phyloP scores from a whole-genome alignment of 2,797 vertebrate genomes.

The Champsocephalus gunnari region DNA sequence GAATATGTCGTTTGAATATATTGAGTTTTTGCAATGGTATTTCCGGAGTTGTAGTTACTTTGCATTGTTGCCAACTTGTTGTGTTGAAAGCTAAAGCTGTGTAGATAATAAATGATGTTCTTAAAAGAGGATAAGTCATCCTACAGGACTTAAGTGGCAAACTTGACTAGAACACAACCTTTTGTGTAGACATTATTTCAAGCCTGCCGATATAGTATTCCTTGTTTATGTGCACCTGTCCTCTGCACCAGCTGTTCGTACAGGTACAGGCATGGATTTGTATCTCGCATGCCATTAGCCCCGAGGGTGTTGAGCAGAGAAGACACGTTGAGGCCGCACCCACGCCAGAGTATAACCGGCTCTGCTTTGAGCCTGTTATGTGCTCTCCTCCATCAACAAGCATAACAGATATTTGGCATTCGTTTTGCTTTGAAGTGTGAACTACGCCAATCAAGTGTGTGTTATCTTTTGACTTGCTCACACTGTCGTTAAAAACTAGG shows the following conservation, averaged over 20 bases:
- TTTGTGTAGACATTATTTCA: background rate
- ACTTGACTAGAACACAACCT: background rate
- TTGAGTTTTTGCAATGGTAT: background rate
- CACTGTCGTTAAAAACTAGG: background rate
- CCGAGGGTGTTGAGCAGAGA: constrained; percentile 16
- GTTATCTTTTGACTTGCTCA: background rate
- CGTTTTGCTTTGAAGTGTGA: constrained; percentile 1
- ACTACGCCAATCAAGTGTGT: constrained; percentile 1
- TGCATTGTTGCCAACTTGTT: background rate
- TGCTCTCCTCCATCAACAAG: constrained; percentile 1
- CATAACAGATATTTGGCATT: constrained; percentile 5
- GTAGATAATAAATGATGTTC: background rate
- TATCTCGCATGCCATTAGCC: constrained; percentile 2
- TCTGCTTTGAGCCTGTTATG: background rate
- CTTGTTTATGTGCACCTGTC: background rate
- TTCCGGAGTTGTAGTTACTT: no score
- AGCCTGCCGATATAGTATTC: background rate
- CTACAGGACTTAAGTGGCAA: background rate
- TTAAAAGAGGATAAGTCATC: background rate
- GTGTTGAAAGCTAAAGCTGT: background rate
- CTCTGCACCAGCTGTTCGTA: background rate
- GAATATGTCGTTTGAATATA: background rate
- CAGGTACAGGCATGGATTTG: constrained; percentile 43
- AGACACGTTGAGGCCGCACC: constrained; percentile 20
- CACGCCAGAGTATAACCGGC: background rate